phyloP scores from a whole-genome alignment of 1,140 invertebrate genomes.

The Rhyacophila brunnea region DNA sequence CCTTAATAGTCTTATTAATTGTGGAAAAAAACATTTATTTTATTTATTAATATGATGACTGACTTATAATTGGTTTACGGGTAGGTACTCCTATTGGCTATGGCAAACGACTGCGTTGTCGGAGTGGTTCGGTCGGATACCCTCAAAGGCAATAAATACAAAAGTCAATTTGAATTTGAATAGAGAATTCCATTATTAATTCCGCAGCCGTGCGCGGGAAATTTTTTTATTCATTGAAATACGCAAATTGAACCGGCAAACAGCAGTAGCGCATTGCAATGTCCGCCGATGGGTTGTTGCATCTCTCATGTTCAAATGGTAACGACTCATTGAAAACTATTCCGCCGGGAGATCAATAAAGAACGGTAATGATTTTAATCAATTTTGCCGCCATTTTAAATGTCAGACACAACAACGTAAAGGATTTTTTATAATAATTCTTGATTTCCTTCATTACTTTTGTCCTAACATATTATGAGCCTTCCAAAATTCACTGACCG shows the following conservation, averaged over 20 bases:
- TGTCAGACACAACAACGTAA: no score
- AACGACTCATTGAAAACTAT: constrained; percentile 24
- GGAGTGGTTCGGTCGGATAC: constrained; percentile 9
- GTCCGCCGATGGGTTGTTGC: constrained; percentile 6
- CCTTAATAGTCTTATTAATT: no score
- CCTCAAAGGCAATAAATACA: constrained; percentile 33
- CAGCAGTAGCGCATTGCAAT: constrained; percentile 6
- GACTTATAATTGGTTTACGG: no score
- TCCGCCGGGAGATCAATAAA: constrained; percentile 14
- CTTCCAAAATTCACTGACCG: no score
- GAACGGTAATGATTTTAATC: constrained; percentile 1
- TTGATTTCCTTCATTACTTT: no score
- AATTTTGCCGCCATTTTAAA: no score
- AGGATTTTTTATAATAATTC: no score
- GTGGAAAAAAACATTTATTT: no score
- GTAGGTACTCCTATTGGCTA: no score
- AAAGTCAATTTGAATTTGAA: constrained; percentile 34
- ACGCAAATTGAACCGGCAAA: constrained; percentile 24
- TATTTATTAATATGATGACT: no score
- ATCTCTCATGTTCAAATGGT: constrained; percentile 14
- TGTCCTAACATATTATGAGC: no score
- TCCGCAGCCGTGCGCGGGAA: constrained; percentile 24
- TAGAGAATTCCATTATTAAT: constrained; percentile 33
- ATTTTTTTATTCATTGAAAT: constrained; percentile 16
- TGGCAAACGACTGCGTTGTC: no score